A percentile compares a stretch with the other conserved stretches of the same genome.
Conservation (phyloP, 2,113 vertebrate genomes). For the Epinephelus cyanopodus region DNA sequence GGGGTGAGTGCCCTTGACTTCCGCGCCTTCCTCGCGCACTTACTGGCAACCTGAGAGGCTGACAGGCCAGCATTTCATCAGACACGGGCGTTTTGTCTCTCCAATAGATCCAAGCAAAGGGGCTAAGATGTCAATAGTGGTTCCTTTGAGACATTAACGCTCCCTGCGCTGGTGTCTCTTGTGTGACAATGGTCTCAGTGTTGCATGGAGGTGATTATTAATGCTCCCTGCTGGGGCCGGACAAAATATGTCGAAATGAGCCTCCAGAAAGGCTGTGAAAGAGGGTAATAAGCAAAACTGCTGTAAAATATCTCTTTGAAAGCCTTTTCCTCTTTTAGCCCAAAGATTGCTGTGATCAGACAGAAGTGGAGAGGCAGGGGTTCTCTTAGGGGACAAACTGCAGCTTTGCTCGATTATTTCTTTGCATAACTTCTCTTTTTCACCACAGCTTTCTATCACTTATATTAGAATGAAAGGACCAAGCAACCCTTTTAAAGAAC, state of each 20-base stretch:
- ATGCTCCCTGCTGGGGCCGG: constrained; percentile 62
- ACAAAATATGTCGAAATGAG: constrained; percentile 53
- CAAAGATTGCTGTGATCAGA: constrained; percentile 40
- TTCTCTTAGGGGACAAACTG: not conserved
- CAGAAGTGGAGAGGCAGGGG: not conserved
- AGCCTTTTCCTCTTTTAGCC: constrained; percentile 9
- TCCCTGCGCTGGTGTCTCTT: constrained; percentile 44
- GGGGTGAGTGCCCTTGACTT: constrained; percentile 69
- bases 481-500: not conserved
- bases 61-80: constrained; percentile 43
- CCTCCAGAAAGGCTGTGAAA: constrained; percentile 52
- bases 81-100: constrained; percentile 5
- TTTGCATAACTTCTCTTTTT: not conserved
- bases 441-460: not conserved
- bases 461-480: not conserved
- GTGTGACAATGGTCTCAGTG: constrained; percentile 52
- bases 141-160: constrained; percentile 72
- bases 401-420: constrained; percentile 1
- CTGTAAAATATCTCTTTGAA: constrained; percentile 55
- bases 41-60: constrained; percentile 13
- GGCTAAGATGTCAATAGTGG: constrained; percentile 75
- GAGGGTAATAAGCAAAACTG: constrained; percentile 67
- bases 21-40: constrained; percentile 18
- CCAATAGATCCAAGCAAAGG: constrained; percentile 23
- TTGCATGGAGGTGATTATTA: constrained; percentile 76